Conservation (phyloP, 1,140 invertebrate species). For the Drosophila tristis region DNA sequence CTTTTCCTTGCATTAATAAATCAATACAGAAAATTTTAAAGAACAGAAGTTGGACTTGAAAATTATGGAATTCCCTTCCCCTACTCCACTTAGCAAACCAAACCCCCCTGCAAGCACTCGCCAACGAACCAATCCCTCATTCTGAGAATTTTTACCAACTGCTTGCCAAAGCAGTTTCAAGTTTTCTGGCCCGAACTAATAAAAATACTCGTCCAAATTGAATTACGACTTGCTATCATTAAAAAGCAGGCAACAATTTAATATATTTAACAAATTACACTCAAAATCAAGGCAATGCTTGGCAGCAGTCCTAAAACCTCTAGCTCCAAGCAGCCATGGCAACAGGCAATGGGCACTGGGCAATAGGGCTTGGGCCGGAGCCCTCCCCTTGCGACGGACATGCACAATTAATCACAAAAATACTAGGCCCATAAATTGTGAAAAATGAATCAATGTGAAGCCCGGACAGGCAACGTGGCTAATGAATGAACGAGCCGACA, state of each 20-base stretch:
- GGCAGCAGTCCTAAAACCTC: conserved; percentile 15
- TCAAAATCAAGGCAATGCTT: conserved; percentile 17
- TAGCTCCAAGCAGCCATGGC: conserved; percentile 14
- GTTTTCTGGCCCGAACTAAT: neutral
- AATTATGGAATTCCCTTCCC: neutral
- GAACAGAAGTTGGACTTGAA: too few species aligned
- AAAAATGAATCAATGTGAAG: conserved; percentile 62
- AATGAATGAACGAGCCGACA: conserved; percentile 62
- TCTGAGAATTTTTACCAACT: too few species aligned
- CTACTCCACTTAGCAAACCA: too few species aligned
- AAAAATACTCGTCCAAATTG: neutral
- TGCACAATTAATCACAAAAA: conserved; percentile 68
- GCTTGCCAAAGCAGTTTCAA: neutral
- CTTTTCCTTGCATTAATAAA: conserved; percentile 39
- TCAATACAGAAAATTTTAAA: neutral
- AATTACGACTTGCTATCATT: conserved; percentile 5
- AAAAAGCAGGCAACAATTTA: conserved; percentile 27
- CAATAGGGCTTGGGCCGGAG: conserved; percentile 2
- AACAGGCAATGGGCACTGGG: conserved; percentile 7
- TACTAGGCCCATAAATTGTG: conserved; percentile 54
- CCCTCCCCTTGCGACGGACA: neutral
- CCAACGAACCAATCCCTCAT: too few species aligned
- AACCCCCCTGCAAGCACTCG: too few species aligned
- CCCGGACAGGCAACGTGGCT: conserved; percentile 39
- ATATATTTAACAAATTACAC: conserved; percentile 64